phyloP scores from a whole-genome alignment of 2,888 invertebrate genomes.

The Cryptocheilus praepositus region DNA sequence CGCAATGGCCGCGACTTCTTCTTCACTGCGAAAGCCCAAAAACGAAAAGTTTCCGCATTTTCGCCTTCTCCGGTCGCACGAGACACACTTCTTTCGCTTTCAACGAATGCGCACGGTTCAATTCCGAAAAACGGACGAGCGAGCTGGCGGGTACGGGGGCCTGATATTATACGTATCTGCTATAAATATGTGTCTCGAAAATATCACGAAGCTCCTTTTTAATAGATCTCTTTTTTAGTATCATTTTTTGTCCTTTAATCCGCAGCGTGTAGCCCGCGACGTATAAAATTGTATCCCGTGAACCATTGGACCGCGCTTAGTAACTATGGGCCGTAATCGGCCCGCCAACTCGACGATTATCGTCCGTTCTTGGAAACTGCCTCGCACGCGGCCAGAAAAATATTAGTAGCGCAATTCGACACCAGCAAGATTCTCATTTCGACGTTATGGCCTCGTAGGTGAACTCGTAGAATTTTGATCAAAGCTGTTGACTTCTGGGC shows the following conservation, averaged over 20 bases:
- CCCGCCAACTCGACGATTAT: constrained; percentile 45
- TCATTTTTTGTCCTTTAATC: constrained; percentile 44
- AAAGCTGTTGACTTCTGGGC: background rate
- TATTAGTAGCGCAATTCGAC: constrained; percentile 19
- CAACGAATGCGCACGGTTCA: too few relatives aligned
- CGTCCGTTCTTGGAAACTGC: background rate
- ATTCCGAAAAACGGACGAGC: constrained; percentile 14
- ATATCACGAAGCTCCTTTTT: constrained; percentile 56
- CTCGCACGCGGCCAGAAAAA: constrained; percentile 6
- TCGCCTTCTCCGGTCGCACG: background rate
- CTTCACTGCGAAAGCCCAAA: background rate
- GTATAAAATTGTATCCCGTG: constrained; percentile 73
- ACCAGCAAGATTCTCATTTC: background rate
- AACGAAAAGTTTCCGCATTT: background rate
- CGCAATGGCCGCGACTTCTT: background rate
- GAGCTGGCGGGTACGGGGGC: constrained; percentile 60
- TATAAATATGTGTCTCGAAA: constrained; percentile 69
- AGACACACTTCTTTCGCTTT: too few relatives aligned
- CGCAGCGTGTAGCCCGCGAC: constrained; percentile 49
- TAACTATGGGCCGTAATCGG: constrained; percentile 47
- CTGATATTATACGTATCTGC: constrained; percentile 66
- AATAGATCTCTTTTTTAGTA: constrained; percentile 36
- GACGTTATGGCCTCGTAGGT: background rate
- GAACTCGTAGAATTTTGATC: too few relatives aligned
- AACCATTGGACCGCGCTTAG: constrained; percentile 71